Base-by-base conservation (phyloP, 2,888 invertebrate genomes). In the Pristionchus mayeri region DNA sequence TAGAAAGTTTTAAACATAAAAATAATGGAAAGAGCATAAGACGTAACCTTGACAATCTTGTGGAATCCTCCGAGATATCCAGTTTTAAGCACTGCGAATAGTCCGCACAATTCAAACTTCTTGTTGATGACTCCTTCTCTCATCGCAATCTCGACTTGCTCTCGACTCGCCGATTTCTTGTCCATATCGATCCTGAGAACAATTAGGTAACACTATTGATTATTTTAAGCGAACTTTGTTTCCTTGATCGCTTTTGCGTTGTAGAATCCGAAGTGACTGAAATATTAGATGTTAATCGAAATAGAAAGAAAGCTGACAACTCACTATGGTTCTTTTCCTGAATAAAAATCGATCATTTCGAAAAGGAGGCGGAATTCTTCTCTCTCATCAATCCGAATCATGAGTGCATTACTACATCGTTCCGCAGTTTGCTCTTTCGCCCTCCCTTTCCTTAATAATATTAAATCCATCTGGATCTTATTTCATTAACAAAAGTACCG, bases 351-450 rank as follows among this genome's bases (percentile, higher is more conserved):
- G 40, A 71, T 44, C 71, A 71, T 71, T n/a, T 71, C 71, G 40
- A 71, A 37, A 40, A 71, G n/a, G 0, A 71, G 40, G 4, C 71
- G 37, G n/a, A 9, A 71, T 44, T 71, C 40, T 71, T 71, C 71
- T 71, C 71, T 71, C 40, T 71, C 71, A 71, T 71, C 71, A 24
- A 71, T 71, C 11, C 71, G 71, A 71, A 71, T 71, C 71, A 71
- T 40, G 9, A 71, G n/a, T 4, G 24, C 71, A 44, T 44, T 40
- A 9, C n/a, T n/a, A n/a, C n/a, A n/a, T n/a, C n/a, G n/a, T n/a
- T n/a, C n/a, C n/a, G n/a, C n/a, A n/a, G n/a, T n/a, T n/a, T n/a
- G n/a, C n/a, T n/a, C n/a, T n/a, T n/a, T n/a, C n/a, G n/a, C n/a
- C n/a, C n/a, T n/a, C n/a, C n/a, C n/a, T n/a, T n/a, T n/a, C n/a